phyloP scores from a whole-genome alignment of 2,888 invertebrate genomes.

The Drosophila robusta region DNA sequence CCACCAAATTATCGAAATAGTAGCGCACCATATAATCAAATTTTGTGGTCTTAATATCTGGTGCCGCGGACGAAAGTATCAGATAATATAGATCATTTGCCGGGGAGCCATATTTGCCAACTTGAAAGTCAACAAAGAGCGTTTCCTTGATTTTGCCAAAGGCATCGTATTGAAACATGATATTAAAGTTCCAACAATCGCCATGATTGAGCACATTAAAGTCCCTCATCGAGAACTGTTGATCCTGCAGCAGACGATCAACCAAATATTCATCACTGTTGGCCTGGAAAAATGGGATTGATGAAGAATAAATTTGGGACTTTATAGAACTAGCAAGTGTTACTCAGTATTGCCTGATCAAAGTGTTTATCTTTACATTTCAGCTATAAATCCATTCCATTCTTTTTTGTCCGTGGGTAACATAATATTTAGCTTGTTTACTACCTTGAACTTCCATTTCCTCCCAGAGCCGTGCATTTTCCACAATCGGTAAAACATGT shows the following conservation, averaged over 20 bases:
- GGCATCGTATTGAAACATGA: slow-evolving; percentile 83
- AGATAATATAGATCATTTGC: slow-evolving; percentile 80
- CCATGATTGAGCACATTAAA: slow-evolving; percentile 83
- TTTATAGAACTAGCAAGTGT: too few relatives aligned
- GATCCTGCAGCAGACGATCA: slow-evolving; percentile 75
- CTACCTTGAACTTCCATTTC: too few relatives aligned
- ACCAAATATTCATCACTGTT: slow-evolving; percentile 77
- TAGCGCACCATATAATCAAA: slow-evolving; percentile 83
- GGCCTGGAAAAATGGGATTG: slow-evolving; percentile 45
- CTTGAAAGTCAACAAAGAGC: slow-evolving; percentile 78
- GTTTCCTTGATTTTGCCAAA: slow-evolving; percentile 80
- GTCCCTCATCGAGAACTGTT: slow-evolving; percentile 60
- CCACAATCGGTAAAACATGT: too few relatives aligned
- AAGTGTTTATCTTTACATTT: too few relatives aligned
- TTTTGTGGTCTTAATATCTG: slow-evolving; percentile 74
- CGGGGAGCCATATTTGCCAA: slow-evolving; percentile 81
- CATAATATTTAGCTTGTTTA: too few relatives aligned
- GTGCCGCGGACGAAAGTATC: slow-evolving; percentile 70
- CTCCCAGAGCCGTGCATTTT: too few relatives aligned
- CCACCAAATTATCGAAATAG: slow-evolving; percentile 81
- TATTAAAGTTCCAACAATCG: slow-evolving; percentile 82
- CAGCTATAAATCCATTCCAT: too few relatives aligned
- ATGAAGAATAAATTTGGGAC: not conserved
- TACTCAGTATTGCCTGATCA: too few relatives aligned
- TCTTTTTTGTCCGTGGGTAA: too few relatives aligned